Evolutionary conservation across 2,888 invertebrate species (phyloP), one percentile per base, ranked within the genome.

Genomic region (Caenorhabditis japonica): DNA sequence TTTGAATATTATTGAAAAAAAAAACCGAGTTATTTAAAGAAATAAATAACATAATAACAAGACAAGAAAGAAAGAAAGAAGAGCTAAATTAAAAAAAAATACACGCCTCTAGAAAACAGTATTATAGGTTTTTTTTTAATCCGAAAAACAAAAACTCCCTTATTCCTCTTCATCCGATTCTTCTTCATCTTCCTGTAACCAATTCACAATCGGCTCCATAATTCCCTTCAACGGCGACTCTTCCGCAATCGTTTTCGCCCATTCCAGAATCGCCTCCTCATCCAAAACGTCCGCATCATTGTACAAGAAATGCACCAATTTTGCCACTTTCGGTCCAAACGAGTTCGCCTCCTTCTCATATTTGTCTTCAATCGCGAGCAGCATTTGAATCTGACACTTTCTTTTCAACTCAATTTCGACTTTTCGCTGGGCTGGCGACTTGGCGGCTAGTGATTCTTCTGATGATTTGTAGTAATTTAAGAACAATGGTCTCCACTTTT

Each of bases 321-420:
- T 76, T 0, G 76, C 52, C 3, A 60, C 41, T 23, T 52, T 64
- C 4, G 60, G 41, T 10, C 64, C 51, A 33, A 55, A 68, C 17
- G 17, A 27, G 2, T 47, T 61, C 10, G 38, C 17, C 4, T 49
- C 41, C 25, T 46, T 46, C 10, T 73, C 62, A 25, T 36, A 74
- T 13, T 51, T 49, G 21, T 80, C 80, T 68, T 85, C 85, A 7
- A 85, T 61, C n/a, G 82, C 83, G 33, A 80, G 49, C 13, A 84
- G 61, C 38, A 84, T 52, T 64, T 84, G 82, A 30, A 80, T 69
- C 43, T 83, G 80, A 38, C 69, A 75, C 46, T 62, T 75, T 34
- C 38, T 38, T 39, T 64, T 64, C 27, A 53, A 15, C 4, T 56
- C 61, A 3, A 47, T 19, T 30, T 68, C 56, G 4, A 58, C 19